A percentile compares a stretch with the other conserved stretches of the same genome.
These are phyloP conservation scores for Drosophila pallidifrons DNA, from an alignment of 1,140 invertebrate genomes.

Conservation along the genomic window DNA sequence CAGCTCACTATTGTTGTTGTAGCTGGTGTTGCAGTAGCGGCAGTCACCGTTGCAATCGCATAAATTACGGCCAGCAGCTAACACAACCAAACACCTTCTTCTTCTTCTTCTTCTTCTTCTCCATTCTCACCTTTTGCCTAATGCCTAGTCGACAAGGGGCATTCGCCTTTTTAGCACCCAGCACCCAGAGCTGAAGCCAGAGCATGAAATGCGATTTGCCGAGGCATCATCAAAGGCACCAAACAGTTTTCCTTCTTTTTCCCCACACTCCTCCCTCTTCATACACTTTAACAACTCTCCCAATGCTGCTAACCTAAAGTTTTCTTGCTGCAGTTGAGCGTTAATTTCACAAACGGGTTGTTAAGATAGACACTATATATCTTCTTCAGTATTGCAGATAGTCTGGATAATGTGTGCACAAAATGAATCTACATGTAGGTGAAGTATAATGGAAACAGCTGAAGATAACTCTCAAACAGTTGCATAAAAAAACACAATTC, in stretches of 20 bases:
- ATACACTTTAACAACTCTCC: not conserved
- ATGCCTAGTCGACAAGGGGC: conserved; percentile 51
- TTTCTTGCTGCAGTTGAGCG: conserved; percentile 27
- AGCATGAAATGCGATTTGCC: conserved; percentile 74
- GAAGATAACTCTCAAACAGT: conserved; percentile 6
- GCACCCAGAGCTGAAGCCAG: conserved; percentile 67
- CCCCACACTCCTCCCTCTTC: not conserved
- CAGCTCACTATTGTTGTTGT: conserved; percentile 10
- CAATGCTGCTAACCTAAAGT: not conserved
- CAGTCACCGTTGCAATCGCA: conserved; percentile 81
- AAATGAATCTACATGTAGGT: conserved; percentile 38
- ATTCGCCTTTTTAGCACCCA: conserved; percentile 80
- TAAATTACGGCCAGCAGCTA: conserved; percentile 69
- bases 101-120: not conserved
- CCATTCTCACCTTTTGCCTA: conserved; percentile 39
- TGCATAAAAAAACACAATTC: conserved; percentile 3
- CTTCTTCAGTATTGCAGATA: conserved; percentile 7
- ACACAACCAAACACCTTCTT: conserved; percentile 2
- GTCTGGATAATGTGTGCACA: conserved; percentile 1
- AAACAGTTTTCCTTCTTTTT: not conserved
- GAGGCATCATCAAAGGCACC: conserved; percentile 54
- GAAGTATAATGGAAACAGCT: conserved; percentile 57
- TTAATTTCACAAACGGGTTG: conserved; percentile 64
- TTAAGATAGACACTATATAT: conserved; percentile 24
- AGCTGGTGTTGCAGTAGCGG: conserved; percentile 66